Percentiles rank a stretch among this genome's conserved stretches.
These are phyloP conservation scores for Silurus glanis DNA, from an alignment of 2,113 vertebrate species.

Conservation along the genomic window DNA sequence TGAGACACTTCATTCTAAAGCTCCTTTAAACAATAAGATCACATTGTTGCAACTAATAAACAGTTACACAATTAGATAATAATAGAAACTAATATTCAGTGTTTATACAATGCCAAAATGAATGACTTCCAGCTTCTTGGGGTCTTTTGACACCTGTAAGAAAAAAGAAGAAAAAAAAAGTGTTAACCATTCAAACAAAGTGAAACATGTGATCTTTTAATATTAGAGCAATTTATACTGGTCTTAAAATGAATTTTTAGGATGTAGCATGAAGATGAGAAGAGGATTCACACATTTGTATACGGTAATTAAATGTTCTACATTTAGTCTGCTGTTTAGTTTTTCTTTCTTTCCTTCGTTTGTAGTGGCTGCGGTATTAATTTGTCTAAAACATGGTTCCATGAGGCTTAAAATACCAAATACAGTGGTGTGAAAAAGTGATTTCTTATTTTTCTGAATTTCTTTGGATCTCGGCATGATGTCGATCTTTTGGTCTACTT, in stretches of 20 bases:
- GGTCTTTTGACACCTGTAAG: constrained; percentile 66
- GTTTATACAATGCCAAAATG: constrained; percentile 84
- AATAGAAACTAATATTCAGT: background rate
- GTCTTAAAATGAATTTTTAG: background rate
- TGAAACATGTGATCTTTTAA: background rate
- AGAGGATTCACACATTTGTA: too few relatives aligned
- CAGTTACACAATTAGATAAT: background rate
- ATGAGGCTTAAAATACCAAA: background rate
- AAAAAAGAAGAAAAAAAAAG: constrained; percentile 49
- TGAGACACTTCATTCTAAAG: background rate
- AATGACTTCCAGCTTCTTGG: constrained; percentile 74
- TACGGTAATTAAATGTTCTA: background rate
- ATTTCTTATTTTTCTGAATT: too few relatives aligned
- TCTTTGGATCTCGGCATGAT: too few relatives aligned
- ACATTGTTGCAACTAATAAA: background rate
- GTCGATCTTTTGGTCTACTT: too few relatives aligned
- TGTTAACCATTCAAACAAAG: background rate
- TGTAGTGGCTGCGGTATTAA: background rate
- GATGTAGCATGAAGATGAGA: background rate
- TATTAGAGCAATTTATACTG: background rate
- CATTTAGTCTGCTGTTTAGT: background rate
- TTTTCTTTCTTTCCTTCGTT: background rate
- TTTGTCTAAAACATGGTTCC: background rate
- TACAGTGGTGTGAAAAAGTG: background rate
- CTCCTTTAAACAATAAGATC: background rate